Conservation (phyloP, 2,888 invertebrate genomes). For the Coelinius sp. region DNA sequence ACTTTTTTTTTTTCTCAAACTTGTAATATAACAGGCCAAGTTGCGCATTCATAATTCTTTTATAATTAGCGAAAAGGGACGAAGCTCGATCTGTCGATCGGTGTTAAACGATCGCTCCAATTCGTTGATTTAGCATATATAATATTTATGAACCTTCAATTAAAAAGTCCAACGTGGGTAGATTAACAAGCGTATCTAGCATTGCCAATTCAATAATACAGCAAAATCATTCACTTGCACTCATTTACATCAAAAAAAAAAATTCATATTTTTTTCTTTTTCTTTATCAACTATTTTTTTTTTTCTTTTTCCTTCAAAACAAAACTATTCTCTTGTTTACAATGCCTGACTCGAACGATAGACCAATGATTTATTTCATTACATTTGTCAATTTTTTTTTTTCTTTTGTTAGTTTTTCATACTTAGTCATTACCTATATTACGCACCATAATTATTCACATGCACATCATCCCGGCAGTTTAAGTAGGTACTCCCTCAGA, state of each 20-base stretch:
- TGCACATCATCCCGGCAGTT: constrained; percentile 37
- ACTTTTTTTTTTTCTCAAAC: constrained; percentile 18
- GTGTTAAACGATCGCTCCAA: constrained; percentile 28
- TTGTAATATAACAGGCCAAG: constrained; percentile 38
- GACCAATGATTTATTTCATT: constrained; percentile 27
- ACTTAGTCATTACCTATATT: constrained; percentile 21
- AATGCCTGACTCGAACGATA: constrained; percentile 19
- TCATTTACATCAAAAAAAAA: constrained; percentile 18
- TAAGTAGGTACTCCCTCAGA: constrained; percentile 37
- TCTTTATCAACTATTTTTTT: not conserved
- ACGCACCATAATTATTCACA: constrained; percentile 22
- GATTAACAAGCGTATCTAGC: constrained; percentile 16
- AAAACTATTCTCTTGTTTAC: constrained; percentile 19
- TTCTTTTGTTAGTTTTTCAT: constrained; percentile 13
- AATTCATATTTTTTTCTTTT: not conserved
- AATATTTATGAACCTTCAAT: constrained; percentile 10
- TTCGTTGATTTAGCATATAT: constrained; percentile 35
- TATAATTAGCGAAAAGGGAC: constrained; percentile 37
- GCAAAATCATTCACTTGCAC: constrained; percentile 26
- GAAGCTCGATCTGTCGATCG: constrained; percentile 39
- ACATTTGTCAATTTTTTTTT: constrained; percentile 21
- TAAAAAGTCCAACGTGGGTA: constrained; percentile 27
- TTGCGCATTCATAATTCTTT: constrained; percentile 32
- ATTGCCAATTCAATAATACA: constrained; percentile 12
- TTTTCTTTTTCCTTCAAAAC: constrained; percentile 2